A percentile compares a stretch with the other conserved stretches of the same genome.
Evolutionary conservation across 2,113 vertebrate species (phyloP).

Genomic region (Centropus unirufus): DNA sequence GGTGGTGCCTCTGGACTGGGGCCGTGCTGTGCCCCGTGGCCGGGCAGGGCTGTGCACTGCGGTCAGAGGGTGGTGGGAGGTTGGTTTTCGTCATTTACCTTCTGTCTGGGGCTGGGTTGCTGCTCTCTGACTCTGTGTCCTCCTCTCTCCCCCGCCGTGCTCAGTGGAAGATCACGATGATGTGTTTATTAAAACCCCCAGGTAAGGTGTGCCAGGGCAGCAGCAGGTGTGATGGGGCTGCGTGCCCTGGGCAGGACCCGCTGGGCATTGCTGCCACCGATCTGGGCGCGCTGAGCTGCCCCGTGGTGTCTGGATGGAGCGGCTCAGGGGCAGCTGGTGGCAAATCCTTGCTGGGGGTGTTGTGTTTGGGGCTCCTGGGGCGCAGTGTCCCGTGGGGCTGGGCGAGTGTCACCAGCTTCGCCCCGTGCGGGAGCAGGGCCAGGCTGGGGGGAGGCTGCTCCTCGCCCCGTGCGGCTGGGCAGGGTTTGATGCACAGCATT

Average conservation of each 20-base stretch:
- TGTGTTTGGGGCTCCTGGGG: background rate
- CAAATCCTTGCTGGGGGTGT: background rate
- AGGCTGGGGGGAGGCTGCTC: background rate
- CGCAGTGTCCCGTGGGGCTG: background rate
- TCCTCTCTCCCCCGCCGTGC: slow-evolving; percentile 64
- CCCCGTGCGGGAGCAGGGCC: background rate
- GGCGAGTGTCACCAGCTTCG: background rate
- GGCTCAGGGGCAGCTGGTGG: background rate
- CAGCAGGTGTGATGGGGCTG: background rate
- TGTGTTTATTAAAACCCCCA: slow-evolving; percentile 87
- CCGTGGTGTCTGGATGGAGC: accelerated
- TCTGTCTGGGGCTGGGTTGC: background rate
- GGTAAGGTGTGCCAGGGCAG: slow-evolving; percentile 76
- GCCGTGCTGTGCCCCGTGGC: accelerated
- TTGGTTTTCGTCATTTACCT: background rate
- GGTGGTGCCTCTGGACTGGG: background rate
- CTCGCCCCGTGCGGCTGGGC: background rate
- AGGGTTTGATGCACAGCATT: background rate
- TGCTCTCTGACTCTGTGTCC: background rate
- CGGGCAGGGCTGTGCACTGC: background rate
- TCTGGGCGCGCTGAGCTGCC: background rate
- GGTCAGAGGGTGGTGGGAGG: background rate
- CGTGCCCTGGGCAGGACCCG: background rate
- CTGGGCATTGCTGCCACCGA: background rate
- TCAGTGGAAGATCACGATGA: slow-evolving; percentile 95